Evolutionary conservation across 2,888 invertebrate genomes (phyloP), one percentile per base, ranked within the genome.

Genomic region (Coleophora flavipennella): DNA sequence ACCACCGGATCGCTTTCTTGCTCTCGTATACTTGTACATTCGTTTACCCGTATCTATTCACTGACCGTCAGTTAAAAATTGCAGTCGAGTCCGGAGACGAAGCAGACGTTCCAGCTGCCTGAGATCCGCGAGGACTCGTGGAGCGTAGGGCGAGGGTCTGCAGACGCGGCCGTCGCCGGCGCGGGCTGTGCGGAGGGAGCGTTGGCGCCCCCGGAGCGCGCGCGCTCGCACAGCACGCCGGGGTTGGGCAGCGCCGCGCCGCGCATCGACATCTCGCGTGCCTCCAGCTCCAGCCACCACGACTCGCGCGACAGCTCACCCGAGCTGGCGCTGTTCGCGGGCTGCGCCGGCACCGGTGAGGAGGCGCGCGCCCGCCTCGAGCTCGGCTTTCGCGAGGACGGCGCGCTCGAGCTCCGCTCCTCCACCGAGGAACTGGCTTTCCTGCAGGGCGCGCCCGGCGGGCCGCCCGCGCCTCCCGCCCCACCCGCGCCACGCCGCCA

Each of bases 361-460:
- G 46, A 58, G 12, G 6, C 26, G 31, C 59, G 60, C 29, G 55
- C 58, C 20, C 63, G 65, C 39, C 76, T 87, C 46, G 84, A 76
- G 41, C 71, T 86, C 20, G 90, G 88, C 43, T 90, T 90, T 66
- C 86, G 88, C 40, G 90, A 92, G 64, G 94, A 94, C 72, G 94
- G 94, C 56, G 90, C 93, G n/a, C 87, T 92, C 42, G 95, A 95
- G 61, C 73, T 95, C 52, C 88, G 94, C 53, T 93, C 93, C 41
- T 95, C 94, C 46, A 95, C 95, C 10, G 95, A 95, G 71, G 95
- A 95, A 77, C 85, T 95, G 46, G 93, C 93, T 54, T 91, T 93
- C 64, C 90, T 93, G 59, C 94, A 94, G 71, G 67, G 65, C 12
- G 68, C 68, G 13, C 75, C 77, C 7, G 66, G 63, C 8, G 62